phyloP scores from a whole-genome alignment of 2,797 vertebrate genomes.

The Melopsittacus undulatus region DNA sequence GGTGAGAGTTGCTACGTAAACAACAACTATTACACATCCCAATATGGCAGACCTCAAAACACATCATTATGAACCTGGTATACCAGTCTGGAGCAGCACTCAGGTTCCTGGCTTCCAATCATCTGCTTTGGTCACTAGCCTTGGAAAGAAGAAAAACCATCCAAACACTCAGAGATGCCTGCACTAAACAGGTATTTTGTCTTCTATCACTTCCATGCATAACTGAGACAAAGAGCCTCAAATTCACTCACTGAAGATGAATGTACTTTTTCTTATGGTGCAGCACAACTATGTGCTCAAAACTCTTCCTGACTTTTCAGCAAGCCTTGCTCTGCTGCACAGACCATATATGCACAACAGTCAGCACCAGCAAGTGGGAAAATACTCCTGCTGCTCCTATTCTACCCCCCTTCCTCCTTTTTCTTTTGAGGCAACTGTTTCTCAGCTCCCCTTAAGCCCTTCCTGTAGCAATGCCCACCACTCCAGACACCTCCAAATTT shows the following conservation, averaged over 20 bases:
- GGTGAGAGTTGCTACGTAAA: not conserved
- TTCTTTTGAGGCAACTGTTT: not conserved
- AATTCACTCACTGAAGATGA: not conserved
- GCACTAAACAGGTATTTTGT: not conserved
- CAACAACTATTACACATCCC: not conserved
- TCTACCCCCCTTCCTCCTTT: not conserved
- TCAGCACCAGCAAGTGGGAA: not conserved
- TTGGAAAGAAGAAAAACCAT: not conserved
- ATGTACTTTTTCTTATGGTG: not conserved
- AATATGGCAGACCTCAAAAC: not conserved
- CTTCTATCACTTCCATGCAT: not conserved
- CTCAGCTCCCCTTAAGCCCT: conserved; percentile 13
- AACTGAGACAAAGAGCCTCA: not conserved
- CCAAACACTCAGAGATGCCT: not conserved
- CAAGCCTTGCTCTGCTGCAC: not conserved
- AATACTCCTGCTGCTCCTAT: not conserved
- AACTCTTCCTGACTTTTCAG: not conserved
- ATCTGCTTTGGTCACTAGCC: not conserved
- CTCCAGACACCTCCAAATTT: conserved; percentile 57
- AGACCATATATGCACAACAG: not conserved
- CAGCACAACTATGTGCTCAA: not conserved
- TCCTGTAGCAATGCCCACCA: conserved; percentile 28
- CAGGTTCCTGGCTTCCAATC: not conserved
- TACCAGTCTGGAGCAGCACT: not conserved
- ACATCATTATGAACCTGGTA: not conserved